Evolutionary conservation across 2,797 vertebrate species (phyloP).

Genomic region (Sebastiscus albofasciatus): DNA sequence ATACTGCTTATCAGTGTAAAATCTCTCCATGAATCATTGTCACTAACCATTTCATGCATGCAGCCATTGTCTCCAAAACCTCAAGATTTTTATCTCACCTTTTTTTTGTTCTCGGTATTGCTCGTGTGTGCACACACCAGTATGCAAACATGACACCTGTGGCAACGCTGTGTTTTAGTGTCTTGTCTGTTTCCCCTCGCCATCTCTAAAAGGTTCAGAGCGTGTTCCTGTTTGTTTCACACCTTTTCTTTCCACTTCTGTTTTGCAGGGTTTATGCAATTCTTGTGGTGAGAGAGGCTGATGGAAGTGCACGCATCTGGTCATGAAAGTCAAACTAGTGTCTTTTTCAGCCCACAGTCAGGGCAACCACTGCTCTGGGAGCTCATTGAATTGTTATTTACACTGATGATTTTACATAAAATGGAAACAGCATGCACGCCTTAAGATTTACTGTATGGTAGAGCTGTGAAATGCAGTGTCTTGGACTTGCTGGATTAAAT

Average conservation of each 20-base stretch:
- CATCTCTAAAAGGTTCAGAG: background rate
- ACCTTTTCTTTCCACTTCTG: constrained; percentile 48
- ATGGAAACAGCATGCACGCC: background rate
- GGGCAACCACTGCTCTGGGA: background rate
- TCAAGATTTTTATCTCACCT: constrained; percentile 35
- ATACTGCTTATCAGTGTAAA: constrained; percentile 11
- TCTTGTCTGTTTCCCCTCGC: constrained; percentile 20
- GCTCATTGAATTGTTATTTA: background rate
- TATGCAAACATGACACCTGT: constrained; percentile 56
- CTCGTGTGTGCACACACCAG: background rate
- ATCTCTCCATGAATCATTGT: constrained; percentile 26
- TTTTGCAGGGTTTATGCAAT: constrained; percentile 5
- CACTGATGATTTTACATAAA: background rate
- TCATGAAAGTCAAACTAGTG: background rate
- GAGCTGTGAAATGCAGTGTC: background rate
- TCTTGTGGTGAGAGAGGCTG: background rate
- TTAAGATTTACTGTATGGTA: background rate
- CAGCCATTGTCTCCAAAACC: constrained; percentile 5
- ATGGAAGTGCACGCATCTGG: background rate
- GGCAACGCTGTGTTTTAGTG: background rate
- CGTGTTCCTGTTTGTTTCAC: constrained; percentile 71
- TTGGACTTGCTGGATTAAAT: background rate
- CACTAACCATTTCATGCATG: background rate
- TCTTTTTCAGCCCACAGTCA: background rate
- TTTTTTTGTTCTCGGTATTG: constrained; percentile 9